These are phyloP conservation scores for Columba guinea DNA, from an alignment of 2,797 vertebrate species.

Conservation along the genomic window DNA sequence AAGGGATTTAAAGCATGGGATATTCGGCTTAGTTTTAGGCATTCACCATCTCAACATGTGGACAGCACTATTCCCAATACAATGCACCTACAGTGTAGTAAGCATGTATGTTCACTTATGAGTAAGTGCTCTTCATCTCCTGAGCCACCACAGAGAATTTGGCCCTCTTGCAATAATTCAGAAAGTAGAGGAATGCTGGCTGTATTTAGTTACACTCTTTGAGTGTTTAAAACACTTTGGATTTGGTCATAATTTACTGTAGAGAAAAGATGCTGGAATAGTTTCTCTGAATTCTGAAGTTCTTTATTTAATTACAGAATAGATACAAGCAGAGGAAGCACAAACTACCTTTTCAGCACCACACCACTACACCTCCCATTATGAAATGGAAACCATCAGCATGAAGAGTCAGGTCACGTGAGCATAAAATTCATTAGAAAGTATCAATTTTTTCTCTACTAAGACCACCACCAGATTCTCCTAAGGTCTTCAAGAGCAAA, in stretches of 20 bases:
- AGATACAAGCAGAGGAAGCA: background rate
- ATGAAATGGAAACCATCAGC: background rate
- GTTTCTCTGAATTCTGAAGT: background rate
- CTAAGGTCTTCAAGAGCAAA: background rate
- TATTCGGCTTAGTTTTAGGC: background rate
- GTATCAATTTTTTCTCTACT: background rate
- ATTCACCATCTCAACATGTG: background rate
- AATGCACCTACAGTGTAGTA: slow-evolving; percentile 16
- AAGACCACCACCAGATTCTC: background rate
- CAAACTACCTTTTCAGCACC: background rate
- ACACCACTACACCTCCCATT: background rate
- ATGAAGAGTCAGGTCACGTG: background rate
- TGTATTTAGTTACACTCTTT: slow-evolving; percentile 34
- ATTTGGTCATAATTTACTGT: slow-evolving; percentile 20
- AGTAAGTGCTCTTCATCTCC: slow-evolving; percentile 32
- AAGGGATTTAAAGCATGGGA: slow-evolving; percentile 20
- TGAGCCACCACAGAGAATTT: slow-evolving; percentile 34
- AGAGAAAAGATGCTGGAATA: slow-evolving; percentile 23
- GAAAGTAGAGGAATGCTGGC: slow-evolving; percentile 2
- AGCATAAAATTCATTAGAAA: background rate
- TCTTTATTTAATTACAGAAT: background rate
- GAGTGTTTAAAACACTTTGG: slow-evolving; percentile 41
- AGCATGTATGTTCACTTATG: background rate
- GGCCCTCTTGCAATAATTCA: slow-evolving; percentile 18
- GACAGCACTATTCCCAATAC: slow-evolving; percentile 4